Evolutionary conservation across 2,113 vertebrate species (phyloP), one percentile per base, ranked within the genome.

Genomic region (Rhinolophus sinicus): DNA sequence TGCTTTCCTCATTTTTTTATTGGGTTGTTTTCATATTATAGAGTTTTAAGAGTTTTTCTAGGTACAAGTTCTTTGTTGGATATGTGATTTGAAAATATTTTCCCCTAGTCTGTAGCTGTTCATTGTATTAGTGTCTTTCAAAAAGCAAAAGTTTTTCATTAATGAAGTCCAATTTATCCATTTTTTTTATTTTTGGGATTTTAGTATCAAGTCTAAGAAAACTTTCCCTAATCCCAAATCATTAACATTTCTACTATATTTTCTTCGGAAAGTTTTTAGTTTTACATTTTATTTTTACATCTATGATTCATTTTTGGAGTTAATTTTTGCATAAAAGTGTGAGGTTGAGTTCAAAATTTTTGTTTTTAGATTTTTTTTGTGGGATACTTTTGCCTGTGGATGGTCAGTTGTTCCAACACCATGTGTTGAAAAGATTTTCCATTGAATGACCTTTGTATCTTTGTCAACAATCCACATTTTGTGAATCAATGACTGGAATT

Each of bases 61-160:
- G 69, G 70, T 78, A 70, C 5, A 62, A 60, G 21, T 60, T 11
- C 26, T 70, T 93, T 91, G 15, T 70, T 93, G 62, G 16, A 54
- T 24, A 89, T 70, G 44, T 72, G 35, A 72, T 47, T 93, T 90
- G 95, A 67, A 93, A 64, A 56, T 77, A 93, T n/a, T 24, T 93
- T 47, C n/a, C 54, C 54, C 16, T 38, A 77, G 8, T 70, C 60
- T 83, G 58, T 40, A 70, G 22, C 24, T 64, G 78, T 90, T 77
- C 19, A 33, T 84, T 38, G 72, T 72, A 18, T 33, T 64, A 28
- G 70, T 69, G 14, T 64, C 30, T 78, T 93, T 54, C 22, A 44
- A 33, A 92, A 90, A 78, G 40, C 56, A 72, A 72, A 80, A 35
- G 2, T 1, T 81, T 92, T 92, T 81, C 19, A 56, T 67, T 73